Evolutionary conservation across 1,140 invertebrate genomes (phyloP), one percentile per base, ranked within the genome.

Genomic region (Drosophila nasuta): DNA sequence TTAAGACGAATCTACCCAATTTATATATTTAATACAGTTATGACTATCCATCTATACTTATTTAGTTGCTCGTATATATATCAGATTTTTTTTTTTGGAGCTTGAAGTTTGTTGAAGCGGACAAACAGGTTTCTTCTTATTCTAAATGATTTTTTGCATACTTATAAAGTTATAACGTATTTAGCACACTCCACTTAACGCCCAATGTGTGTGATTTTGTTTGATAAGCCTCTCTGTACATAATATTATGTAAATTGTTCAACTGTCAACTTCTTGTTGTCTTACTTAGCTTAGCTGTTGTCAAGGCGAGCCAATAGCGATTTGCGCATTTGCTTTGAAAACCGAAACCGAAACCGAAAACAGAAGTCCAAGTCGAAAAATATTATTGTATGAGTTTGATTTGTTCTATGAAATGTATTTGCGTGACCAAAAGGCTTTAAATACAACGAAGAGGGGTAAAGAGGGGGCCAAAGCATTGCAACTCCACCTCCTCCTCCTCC

Each of bases 141-240:
- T 63, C 35, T 57, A 67, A 65, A 65, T 52, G 38, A 38, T 48
- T 64, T 25, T 64, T 52, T 74, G 57, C 71, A 68, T 68, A 62
- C 65, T 69, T 64, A 75, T 57, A 62, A 41, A 74, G 49, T 74
- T 62, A 41, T 65, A 59, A 54, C 13, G 64, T 70, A 67, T 74
- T 86, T 82, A 82, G 76, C 76, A 86, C 86, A 79, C 65, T 71
- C 82, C 74, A 83, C 77, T 81, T 83, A 77, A 68, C 65, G 67
- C 65, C 64, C 45, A 65, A 59, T 60, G 2, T 38, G 54, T 54
- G 33, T 46, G 38, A 60, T 48, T 57, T 62, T 49, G 6, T 64
- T 64, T 60, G 79, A 79, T 77, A 77, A 65, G 78, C 82, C 54
- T 67, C 70, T 66, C 49, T 35, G 49, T 51, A 68, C 45, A 62